Evolutionary conservation across 2,113 vertebrate genomes (phyloP), one percentile per base, ranked within the genome.

Genomic region (Pseudolaguvia tuberculata): DNA sequence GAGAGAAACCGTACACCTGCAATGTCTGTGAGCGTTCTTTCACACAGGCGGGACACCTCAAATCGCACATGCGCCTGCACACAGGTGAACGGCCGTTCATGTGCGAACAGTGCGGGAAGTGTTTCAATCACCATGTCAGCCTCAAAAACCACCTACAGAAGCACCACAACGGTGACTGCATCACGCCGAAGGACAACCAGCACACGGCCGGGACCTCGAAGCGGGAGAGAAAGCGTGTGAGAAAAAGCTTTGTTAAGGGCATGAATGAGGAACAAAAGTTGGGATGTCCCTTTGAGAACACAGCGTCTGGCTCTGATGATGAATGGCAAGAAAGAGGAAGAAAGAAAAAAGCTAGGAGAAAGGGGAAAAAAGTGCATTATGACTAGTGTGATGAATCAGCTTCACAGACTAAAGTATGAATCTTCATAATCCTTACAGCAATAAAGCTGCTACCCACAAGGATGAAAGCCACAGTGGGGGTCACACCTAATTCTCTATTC

Each of bases 121-220:
- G 73, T 39, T 75, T 75, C 63, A 75, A 75, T 45, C 61, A 78
- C 70, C 72, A 78, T 29, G 61, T 73, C 62, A 73, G 70, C 45
- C 77, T 51, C 12, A 56, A 73, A 45, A 73, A 73, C 56, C 70
- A 78, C 62, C 31, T 51, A 20, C 39, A 35, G 65, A 56, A 39
- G 3, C 53, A 68, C 2, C 77, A 73, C 31, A 15, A n/a, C 18
- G 23, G 23, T 5, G 48, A 58, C 20, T 7, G 18, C 1, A 3
- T 20, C 0, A 1, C 10, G 14, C 13, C 7, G 20, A 61, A 58
- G 52, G 76, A 66, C 4, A 48, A 10, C n/a, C 23, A 17, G 39
- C n/a, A 35, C 4, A 1, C 29, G 6, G 9, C 23, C 4, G 18
- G 29, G 0, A 68, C 59, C 8, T 7, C 48, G 9, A 63, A 35